These are phyloP conservation scores for Scyliorhinus canicula DNA, from an alignment of 2,797 vertebrate species.

Conservation along the genomic window DNA sequence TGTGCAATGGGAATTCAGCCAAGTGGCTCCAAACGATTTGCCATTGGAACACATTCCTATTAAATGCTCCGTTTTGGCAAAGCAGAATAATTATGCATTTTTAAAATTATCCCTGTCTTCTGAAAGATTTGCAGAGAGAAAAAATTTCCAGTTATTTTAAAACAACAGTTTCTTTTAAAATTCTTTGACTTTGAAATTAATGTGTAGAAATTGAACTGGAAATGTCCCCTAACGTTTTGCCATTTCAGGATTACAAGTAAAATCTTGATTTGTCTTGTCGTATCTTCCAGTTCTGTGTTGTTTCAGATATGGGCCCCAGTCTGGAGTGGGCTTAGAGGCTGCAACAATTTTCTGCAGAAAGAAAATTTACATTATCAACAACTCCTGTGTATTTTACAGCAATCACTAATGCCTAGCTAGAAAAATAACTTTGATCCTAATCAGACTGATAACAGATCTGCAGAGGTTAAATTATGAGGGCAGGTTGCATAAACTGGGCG, in stretches of 20 bases:
- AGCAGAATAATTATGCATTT: not conserved
- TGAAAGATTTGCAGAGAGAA: not conserved
- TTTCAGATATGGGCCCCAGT: slow-evolving; percentile 81
- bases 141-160: not conserved
- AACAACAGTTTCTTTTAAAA: not conserved
- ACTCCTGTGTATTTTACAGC: slow-evolving; percentile 35
- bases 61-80: too few species aligned
- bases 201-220: not conserved
- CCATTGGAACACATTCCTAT: not conserved
- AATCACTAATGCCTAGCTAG: not conserved
- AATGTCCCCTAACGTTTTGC: not conserved
- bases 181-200: slow-evolving; percentile 13
- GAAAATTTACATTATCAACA: slow-evolving; percentile 38
- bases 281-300: slow-evolving; percentile 71
- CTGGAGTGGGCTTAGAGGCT: slow-evolving; percentile 63
- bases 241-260: slow-evolving; percentile 42
- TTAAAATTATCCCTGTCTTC: not conserved
- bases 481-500: too few species aligned
- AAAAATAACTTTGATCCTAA: not conserved
- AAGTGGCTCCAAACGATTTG: not conserved
- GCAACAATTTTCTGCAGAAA: slow-evolving; percentile 66
- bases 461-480: too few species aligned
- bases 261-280: slow-evolving; percentile 51
- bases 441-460: not conserved
- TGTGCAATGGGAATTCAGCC: not conserved